Conservation (phyloP, 2,113 vertebrate species). For the Cygnus buccinator region DNA sequence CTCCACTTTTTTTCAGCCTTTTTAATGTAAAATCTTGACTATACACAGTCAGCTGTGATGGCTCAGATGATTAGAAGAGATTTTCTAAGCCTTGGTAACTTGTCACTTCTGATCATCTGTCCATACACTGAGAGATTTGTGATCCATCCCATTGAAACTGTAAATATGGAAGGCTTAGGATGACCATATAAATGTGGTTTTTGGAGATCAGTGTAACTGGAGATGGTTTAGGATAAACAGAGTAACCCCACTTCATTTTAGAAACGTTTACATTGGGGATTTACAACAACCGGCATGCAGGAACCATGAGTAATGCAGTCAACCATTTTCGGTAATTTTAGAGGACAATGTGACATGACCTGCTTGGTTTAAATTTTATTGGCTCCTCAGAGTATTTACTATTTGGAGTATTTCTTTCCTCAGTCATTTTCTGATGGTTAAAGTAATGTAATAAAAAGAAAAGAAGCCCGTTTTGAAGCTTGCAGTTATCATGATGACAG, state of each 20-base stretch:
- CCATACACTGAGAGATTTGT: background rate
- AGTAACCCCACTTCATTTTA: background rate
- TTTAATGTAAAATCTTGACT: background rate
- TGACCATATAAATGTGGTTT: background rate
- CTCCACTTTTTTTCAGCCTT: background rate
- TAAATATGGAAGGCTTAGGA: background rate
- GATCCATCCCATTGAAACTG: background rate
- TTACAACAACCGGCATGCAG: background rate
- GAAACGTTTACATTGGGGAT: background rate
- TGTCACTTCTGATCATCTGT: background rate
- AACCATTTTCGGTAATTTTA: background rate
- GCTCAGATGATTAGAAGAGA: background rate
- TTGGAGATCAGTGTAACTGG: background rate
- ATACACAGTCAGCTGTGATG: background rate
- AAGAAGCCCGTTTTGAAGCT: background rate
- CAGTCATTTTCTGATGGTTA: background rate
- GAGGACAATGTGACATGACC: background rate
- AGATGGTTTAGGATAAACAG: background rate
- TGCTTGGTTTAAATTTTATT: background rate
- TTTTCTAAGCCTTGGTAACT: background rate
- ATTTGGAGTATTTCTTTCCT: background rate
- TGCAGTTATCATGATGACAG: background rate
- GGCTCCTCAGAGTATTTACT: background rate
- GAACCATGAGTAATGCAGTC: background rate
- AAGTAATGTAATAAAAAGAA: background rate